phyloP scores from a whole-genome alignment of 2,797 vertebrate genomes.

The Pangasius djambal region DNA sequence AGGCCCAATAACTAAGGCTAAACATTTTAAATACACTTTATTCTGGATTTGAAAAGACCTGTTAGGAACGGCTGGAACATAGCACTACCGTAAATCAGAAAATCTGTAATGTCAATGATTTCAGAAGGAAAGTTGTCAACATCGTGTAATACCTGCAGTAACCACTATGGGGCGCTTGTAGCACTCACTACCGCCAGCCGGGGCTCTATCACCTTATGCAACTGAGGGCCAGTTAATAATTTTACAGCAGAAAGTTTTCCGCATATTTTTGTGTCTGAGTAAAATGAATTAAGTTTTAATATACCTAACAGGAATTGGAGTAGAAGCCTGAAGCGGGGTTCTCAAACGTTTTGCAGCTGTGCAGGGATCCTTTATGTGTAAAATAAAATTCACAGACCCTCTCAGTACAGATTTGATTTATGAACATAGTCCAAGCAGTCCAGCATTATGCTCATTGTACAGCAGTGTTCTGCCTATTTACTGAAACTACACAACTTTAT shows the following conservation, averaged over 20 bases:
- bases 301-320: background rate
- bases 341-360: background rate
- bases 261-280: background rate
- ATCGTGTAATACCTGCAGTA: background rate
- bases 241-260: background rate
- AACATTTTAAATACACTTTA: background rate
- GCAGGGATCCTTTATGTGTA: background rate
- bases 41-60: background rate
- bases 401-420: background rate
- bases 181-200: background rate
- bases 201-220: background rate
- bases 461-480: background rate
- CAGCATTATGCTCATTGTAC: background rate
- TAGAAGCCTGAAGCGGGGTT: background rate
- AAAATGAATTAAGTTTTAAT: background rate
- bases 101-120: background rate
- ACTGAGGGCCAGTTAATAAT: background rate
- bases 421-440: background rate
- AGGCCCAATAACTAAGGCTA: background rate
- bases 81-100: background rate
- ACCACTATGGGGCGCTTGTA: conserved; percentile 46
- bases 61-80: background rate
- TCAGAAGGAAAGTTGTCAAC: background rate
- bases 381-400: background rate
- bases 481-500: background rate